Percentiles rank a stretch among this genome's conserved stretches.
These are phyloP conservation scores for Zenarchopterus dispar DNA, from an alignment of 2,797 vertebrate species.

Conservation along the genomic window DNA sequence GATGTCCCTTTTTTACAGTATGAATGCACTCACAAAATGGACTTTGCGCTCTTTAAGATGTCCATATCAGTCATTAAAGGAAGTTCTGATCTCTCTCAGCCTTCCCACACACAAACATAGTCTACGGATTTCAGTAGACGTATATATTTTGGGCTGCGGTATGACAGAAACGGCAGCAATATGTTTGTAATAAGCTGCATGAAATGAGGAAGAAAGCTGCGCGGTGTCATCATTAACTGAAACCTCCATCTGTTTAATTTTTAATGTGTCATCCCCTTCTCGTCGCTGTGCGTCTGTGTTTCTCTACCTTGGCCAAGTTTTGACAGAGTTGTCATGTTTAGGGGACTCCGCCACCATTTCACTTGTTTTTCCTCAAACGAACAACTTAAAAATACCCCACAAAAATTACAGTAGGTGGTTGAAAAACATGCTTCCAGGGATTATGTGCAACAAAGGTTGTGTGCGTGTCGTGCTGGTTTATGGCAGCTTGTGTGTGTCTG, in stretches of 20 bases:
- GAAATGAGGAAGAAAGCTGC: constrained; percentile 1
- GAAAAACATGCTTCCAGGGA: constrained; percentile 10
- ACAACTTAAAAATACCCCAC: constrained; percentile 5
- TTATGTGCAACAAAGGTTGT: not conserved
- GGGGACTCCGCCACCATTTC: not conserved
- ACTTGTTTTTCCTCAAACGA: not conserved
- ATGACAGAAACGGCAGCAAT: not conserved
- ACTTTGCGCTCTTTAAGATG: too few relatives aligned
- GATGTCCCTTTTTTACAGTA: too few relatives aligned
- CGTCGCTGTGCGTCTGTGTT: not conserved
- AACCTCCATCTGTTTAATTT: constrained; percentile 12
- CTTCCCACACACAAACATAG: not conserved
- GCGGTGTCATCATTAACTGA: not conserved
- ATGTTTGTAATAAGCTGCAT: not conserved
- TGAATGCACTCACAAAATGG: too few relatives aligned
- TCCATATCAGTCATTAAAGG: not conserved
- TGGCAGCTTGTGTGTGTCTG: not conserved
- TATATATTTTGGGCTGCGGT: not conserved
- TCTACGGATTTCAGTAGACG: not conserved
- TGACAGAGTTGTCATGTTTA: constrained; percentile 9
- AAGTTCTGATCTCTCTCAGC: not conserved
- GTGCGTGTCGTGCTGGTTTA: too few relatives aligned
- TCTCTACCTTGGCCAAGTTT: not conserved
- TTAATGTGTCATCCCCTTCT: not conserved
- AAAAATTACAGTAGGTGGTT: constrained; percentile 1